Base-by-base conservation (phyloP, 1,140 invertebrate species). In the Pararge aegeria region DNA sequence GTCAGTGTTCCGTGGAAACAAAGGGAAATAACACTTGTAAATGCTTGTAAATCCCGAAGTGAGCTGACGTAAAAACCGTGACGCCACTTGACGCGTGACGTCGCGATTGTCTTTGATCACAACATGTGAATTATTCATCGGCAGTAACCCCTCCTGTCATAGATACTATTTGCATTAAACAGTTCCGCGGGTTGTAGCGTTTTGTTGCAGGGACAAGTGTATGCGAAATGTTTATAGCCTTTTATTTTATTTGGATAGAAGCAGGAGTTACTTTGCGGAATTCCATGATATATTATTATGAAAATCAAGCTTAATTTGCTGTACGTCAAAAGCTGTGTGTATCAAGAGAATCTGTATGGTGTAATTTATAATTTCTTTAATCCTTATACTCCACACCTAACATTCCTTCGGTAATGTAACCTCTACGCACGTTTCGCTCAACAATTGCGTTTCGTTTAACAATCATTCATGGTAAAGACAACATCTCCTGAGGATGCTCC, bases 61-160 rank as follows among this genome's bases (percentile, higher is more conserved):
- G 56, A 54, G 57, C 55, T 67, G 53, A 61, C 61, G 66, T 61
- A 64, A 67, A 67, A 67, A 67, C 65, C 65, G 30, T 67, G 65
- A 67, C 61, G 61, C 56, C 49, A 59, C 51, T 53, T 53, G 46
- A 65, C 62, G 58, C 51, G 55, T 73, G 73, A 83, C 78, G 73
- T 71, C 67, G 68, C 72, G 67, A 77, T 77, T 83, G 77, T 84
- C 81, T 84, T 84, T 84, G 79, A 84, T 82, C 81, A 78, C 64
- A 75, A 75, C 66, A 70, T 61, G 73, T 81, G 78, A 80, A 83
- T 75, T 76, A 81, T 80, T 79, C 71, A 79, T 53, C n/a, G n/a
- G 9, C 19, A n/a, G 34, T 30, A 27, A 24, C 46, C 46, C 46
- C 46, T 46, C 42, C 12, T 29, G 46, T 49, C 46, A 49, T 16